Evolutionary conservation across 2,888 invertebrate genomes (phyloP), one percentile per base, ranked within the genome.

Genomic region (Eustalomyia histrio): DNA sequence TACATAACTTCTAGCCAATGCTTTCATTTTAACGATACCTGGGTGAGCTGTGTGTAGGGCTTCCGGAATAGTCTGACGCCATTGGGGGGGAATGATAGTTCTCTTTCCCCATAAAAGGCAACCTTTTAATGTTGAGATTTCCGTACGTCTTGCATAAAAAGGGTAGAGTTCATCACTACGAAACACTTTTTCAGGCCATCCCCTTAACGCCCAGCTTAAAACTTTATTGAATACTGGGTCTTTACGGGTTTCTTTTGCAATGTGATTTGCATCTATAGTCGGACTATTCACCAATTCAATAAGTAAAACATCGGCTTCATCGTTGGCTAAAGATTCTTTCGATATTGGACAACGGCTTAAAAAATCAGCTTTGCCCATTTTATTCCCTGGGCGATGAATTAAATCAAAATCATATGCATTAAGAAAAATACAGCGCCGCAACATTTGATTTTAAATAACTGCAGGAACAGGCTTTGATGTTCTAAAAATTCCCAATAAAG

Each of bases 351-450:
- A 39, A 47, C 64, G 68, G 14, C 63, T 73, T 17, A 71, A 50
- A n/a, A 67, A 73, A 68, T 79, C 68, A 8, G 63, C 63, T 12
- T 67, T 73, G 4, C 67, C 61, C 57, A 79, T 63, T 57, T 73
- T 67, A 8, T 35, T 50, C 1, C 60, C 73, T 8, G 52, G n/a
- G 1, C 78, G 60, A n/a, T 65, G 50, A 2, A 67, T 29, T 2
- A 60, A 17, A 12, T 67, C 55, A 16, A 72, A 78, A 60, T 65
- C 35, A 9, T 78, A 65, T 12, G 71, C 72, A 33, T 71, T 71
- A 18, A 72, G 65, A 35, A 78, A 72, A 17, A 72, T 72, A 5
- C 53, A 10, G 33, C 65, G 52, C 12, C 72, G 64, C 1, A 60
- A 55, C 60, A 72, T 65, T n/a, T 53, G 61, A 16, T 52, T 60